These are phyloP conservation scores for Gymnarchus niloticus DNA, from an alignment of 2,113 vertebrate genomes.

Conservation along the genomic window DNA sequence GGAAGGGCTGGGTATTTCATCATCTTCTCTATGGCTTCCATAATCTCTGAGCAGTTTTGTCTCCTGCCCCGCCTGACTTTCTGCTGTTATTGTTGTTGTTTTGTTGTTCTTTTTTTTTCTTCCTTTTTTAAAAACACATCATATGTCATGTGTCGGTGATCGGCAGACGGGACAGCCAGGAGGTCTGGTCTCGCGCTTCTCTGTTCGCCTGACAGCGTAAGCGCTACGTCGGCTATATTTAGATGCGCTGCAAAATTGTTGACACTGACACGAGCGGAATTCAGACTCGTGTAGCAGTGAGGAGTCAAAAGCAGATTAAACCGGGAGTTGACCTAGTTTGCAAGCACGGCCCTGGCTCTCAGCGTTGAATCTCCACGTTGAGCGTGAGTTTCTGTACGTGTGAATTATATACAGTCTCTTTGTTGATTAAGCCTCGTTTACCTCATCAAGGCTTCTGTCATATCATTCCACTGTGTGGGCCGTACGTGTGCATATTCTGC, in stretches of 20 bases:
- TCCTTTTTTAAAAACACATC: neutral
- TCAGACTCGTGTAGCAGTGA: neutral
- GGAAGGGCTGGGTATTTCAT: neutral
- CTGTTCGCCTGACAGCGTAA: neutral
- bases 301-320: slow-evolving; percentile 45
- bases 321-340: slow-evolving; percentile 41
- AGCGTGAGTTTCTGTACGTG: neutral
- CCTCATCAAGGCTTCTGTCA: neutral
- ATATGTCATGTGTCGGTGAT: neutral
- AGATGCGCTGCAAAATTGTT: neutral
- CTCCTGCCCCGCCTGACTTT: neutral
- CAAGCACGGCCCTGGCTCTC: neutral
- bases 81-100: neutral
- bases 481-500: neutral
- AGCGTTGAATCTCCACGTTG: neutral
- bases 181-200: neutral
- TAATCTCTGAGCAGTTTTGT: neutral
- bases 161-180: slow-evolving; percentile 4
- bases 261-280: slow-evolving; percentile 21
- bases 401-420: neutral
- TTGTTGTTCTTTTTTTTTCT: neutral
- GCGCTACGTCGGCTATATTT: slow-evolving; percentile 2
- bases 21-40: slow-evolving; percentile 2
- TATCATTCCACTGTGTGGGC: neutral
- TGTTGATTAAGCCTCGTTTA: neutral